Evolutionary conservation across 1,140 invertebrate species (phyloP).

Genomic region (Macrobrachium nipponense): DNA sequence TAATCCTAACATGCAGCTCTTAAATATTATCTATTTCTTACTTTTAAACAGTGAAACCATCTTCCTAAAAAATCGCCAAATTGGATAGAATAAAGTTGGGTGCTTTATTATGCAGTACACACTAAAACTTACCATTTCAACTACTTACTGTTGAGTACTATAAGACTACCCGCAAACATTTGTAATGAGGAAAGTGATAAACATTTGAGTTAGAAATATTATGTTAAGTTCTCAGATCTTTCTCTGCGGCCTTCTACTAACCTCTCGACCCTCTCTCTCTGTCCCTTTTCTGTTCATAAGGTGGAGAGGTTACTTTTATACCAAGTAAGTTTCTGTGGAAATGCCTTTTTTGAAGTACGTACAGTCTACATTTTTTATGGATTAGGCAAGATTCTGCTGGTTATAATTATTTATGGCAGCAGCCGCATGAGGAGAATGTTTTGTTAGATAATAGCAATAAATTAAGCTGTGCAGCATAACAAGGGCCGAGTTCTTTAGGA

Average conservation of each 20-base stretch:
- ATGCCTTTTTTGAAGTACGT: slow-evolving; percentile 15
- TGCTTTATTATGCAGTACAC: too few relatives aligned
- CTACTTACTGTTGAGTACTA: too few relatives aligned
- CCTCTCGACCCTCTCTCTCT: slow-evolving; percentile 63
- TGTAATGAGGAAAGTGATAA: too few relatives aligned
- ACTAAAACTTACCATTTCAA: too few relatives aligned
- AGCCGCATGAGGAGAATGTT: slow-evolving; percentile 54
- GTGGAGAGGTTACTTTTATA: slow-evolving; percentile 59
- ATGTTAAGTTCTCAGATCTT: slow-evolving; percentile 5
- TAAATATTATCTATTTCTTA: slow-evolving; percentile 2
- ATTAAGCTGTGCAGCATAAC: slow-evolving; percentile 31
- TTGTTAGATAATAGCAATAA: slow-evolving; percentile 31
- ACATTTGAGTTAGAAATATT: too few relatives aligned
- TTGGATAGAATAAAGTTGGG: too few relatives aligned
- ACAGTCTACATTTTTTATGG: neutral
- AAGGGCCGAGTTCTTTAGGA: slow-evolving; percentile 26
- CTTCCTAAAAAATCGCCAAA: too few relatives aligned
- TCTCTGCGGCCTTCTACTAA: slow-evolving; percentile 56
- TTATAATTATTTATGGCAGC: slow-evolving; percentile 28
- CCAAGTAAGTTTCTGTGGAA: slow-evolving; percentile 57
- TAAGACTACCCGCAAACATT: too few relatives aligned
- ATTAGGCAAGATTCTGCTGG: slow-evolving; percentile 43
- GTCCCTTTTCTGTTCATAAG: slow-evolving; percentile 57
- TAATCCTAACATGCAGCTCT: slow-evolving; percentile 41
- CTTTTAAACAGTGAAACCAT: too few relatives aligned